These are phyloP conservation scores for Protonemura montana DNA, from an alignment of 2,888 invertebrate species.

Conservation along the genomic window DNA sequence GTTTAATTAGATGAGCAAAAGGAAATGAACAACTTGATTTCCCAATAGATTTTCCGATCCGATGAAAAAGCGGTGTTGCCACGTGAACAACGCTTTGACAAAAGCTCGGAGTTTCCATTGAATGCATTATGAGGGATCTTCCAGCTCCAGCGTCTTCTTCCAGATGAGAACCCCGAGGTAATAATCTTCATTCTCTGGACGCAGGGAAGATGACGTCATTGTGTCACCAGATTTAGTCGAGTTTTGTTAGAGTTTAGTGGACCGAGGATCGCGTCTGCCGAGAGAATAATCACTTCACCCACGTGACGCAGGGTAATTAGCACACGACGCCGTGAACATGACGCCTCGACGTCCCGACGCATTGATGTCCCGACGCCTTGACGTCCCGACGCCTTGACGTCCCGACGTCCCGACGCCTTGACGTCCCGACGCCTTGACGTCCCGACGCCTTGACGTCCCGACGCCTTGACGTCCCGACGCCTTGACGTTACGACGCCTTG, in stretches of 20 bases:
- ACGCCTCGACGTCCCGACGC: not conserved
- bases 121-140: not conserved
- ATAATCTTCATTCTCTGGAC: slow-evolving; percentile 9
- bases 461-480: too few relatives aligned
- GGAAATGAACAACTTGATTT: not conserved
- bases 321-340: not conserved
- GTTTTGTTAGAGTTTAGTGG: slow-evolving; percentile 29
- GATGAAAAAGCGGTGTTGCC: not conserved
- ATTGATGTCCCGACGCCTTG: not conserved
- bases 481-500: not conserved
- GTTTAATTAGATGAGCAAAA: not conserved
- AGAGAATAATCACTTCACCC: not conserved
- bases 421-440: not conserved
- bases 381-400: not conserved
- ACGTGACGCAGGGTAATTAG: not conserved
- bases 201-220: not conserved
- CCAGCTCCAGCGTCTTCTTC: not conserved
- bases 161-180: not conserved
- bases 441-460: too few relatives aligned
- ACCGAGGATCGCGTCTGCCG: not conserved
- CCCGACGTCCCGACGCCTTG: too few relatives aligned
- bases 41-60: not conserved
- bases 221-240: slow-evolving; percentile 22
- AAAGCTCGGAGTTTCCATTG: not conserved
- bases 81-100: not conserved